A percentile compares a stretch with the other conserved stretches of the same genome.
Conservation (phyloP, 37 sponge, comb jelly and placozoan genomes). For the Crambe crambe region DNA sequence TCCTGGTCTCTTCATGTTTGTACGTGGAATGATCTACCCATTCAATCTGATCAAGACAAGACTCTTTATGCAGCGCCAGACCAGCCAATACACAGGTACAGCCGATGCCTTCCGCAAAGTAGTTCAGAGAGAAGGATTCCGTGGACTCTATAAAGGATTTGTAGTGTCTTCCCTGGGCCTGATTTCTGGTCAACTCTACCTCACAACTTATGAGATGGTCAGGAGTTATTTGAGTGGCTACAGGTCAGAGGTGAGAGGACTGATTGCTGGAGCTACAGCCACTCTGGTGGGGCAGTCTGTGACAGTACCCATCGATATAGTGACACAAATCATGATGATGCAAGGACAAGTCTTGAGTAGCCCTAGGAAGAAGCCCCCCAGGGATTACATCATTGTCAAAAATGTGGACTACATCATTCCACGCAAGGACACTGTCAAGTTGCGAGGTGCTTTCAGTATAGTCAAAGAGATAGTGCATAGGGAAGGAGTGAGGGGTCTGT, state of each 20-base stretch:
- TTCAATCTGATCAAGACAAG: slow-evolving; percentile 90
- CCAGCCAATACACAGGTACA: slow-evolving; percentile 79
- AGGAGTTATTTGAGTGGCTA: slow-evolving; percentile 58
- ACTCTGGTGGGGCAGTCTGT: slow-evolving; percentile 86
- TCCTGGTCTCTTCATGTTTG: slow-evolving; percentile 75
- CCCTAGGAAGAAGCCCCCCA: background rate
- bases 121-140: slow-evolving; percentile 73
- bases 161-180: slow-evolving; percentile 67
- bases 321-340: slow-evolving; percentile 92
- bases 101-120: slow-evolving; percentile 88
- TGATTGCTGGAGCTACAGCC: slow-evolving; percentile 79
- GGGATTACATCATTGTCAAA: slow-evolving; percentile 38
- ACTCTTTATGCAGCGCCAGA: slow-evolving; percentile 86
- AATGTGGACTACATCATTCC: slow-evolving; percentile 55
- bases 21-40: slow-evolving; percentile 85
- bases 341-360: slow-evolving; percentile 62
- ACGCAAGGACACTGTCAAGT: slow-evolving; percentile 4
- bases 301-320: slow-evolving; percentile 89
- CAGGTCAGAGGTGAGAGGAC: slow-evolving; percentile 70
- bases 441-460: slow-evolving; percentile 43
- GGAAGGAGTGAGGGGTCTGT: slow-evolving; percentile 81
- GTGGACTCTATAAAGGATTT: slow-evolving; percentile 95
- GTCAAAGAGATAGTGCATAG: slow-evolving; percentile 49
- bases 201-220: slow-evolving; percentile 88
- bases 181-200: slow-evolving; percentile 88